Evolutionary conservation across 2,113 vertebrate genomes (phyloP).

Genomic region (Hirundichthys speculiger): DNA sequence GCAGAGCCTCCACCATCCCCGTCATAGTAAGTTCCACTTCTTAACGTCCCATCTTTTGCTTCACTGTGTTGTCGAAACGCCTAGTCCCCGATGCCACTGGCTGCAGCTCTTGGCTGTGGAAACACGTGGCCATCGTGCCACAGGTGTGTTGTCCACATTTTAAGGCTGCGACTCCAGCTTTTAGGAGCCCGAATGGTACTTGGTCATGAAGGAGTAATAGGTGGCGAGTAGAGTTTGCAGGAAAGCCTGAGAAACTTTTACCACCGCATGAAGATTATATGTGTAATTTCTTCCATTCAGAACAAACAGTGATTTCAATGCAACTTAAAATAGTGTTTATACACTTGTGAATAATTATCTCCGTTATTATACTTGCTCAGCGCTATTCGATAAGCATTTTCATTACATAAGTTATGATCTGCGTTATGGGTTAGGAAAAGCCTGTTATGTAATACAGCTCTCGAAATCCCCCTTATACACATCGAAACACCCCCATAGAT

Average conservation of each 20-base stretch:
- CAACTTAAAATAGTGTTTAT: neutral
- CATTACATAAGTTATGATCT: conserved; percentile 56
- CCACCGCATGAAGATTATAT: neutral
- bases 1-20: conserved; percentile 90
- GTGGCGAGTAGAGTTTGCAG: neutral
- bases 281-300: neutral
- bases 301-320: too few relatives aligned
- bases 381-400: conserved; percentile 11
- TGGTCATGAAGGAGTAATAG: neutral
- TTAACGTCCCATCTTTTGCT: neutral
- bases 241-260: neutral
- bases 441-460: conserved; percentile 45
- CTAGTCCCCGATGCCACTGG: conserved; percentile 31
- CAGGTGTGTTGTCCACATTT: conserved; percentile 20
- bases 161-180: conserved; percentile 12
- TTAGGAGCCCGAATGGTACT: neutral
- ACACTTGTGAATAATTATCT: neutral
- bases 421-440: conserved; percentile 1
- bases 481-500: conserved; percentile 5
- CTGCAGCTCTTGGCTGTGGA: conserved; percentile 1
- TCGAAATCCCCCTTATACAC: conserved; percentile 44
- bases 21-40: conserved; percentile 88
- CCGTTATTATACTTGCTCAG: neutral
- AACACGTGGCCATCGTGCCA: conserved; percentile 13
- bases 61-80: conserved; percentile 19